Evolutionary conservation across 2,888 invertebrate genomes (phyloP).

Genomic region (Magallana nippona): DNA sequence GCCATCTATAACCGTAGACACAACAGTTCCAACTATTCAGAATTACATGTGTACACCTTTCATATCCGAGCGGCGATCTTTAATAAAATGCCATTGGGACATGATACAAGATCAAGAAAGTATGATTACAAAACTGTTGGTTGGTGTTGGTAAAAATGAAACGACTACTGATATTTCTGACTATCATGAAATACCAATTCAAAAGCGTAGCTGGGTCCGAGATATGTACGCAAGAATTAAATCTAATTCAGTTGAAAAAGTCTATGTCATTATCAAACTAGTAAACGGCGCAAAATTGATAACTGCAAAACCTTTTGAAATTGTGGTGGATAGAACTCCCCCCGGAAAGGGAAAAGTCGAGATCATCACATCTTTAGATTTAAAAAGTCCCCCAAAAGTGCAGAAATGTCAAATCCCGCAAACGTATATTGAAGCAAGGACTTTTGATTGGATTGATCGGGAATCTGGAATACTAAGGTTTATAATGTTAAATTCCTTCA

Average conservation of each 20-base stretch:
- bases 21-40: slow-evolving; percentile 53
- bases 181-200: slow-evolving; percentile 41
- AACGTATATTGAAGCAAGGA: slow-evolving; percentile 54
- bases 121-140: slow-evolving; percentile 49
- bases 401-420: slow-evolving; percentile 59
- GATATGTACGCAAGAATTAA: slow-evolving; percentile 46
- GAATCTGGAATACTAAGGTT: slow-evolving; percentile 58
- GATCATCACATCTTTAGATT: slow-evolving; percentile 54
- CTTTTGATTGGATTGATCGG: slow-evolving; percentile 49
- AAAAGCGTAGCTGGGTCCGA: slow-evolving; percentile 41
- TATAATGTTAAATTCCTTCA: background rate
- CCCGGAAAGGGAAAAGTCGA: slow-evolving; percentile 53
- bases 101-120: slow-evolving; percentile 60
- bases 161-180: slow-evolving; percentile 47
- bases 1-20: slow-evolving; percentile 58
- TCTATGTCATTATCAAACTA: slow-evolving; percentile 52
- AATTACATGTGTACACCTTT: slow-evolving; percentile 55
- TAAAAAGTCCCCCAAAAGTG: slow-evolving; percentile 34
- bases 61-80: slow-evolving; percentile 52
- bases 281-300: slow-evolving; percentile 53
- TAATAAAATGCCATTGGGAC: slow-evolving; percentile 57
- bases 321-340: slow-evolving; percentile 55
- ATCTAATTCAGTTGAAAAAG: slow-evolving; percentile 22
- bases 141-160: slow-evolving; percentile 54
- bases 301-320: slow-evolving; percentile 41